Evolutionary conservation across 1,140 invertebrate genomes (phyloP), one percentile per base, ranked within the genome.

Genomic region (Acromyrmex charruanus): DNA sequence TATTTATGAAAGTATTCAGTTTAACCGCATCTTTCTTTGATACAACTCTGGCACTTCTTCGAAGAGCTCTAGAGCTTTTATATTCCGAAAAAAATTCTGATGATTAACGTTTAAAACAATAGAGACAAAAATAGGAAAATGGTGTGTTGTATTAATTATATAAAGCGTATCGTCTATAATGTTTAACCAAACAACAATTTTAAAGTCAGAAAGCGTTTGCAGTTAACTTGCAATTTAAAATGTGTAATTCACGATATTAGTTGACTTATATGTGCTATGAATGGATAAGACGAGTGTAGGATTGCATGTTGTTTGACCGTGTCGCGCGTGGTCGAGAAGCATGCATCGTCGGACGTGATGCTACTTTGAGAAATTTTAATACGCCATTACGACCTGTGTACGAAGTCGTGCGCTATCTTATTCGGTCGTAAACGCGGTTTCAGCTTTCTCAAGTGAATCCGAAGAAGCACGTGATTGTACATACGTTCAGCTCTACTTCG

Each of bases 341-440:
- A 69, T 49, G 77, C 77, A 81, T 81, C 7, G 65, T 71, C 49
- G 49, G 31, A 81, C 63, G 77, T 69, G 77, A 80, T 21, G 21
- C 35, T 35, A 49, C 58, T 63, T 63, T 55, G 58, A 39, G 58
- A 77, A 55, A 77, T 58, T 77, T 77, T 77, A 77, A 77, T 49
- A 77, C 35, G 39, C 39, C 10, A 49, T 77, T 77, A 77, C 9
- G 58, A 63, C 58, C n/a, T 63, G 28, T 39, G 65, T n/a, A 68
- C 25, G 28, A 25, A 53, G 65, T 39, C 77, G 51, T 71, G 77
- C 49, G 65, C 49, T 81, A 81, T 81, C 49, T 44, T 28, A 25
- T 55, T 55, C 49, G 77, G 65, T 71, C 77, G 51, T 81, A 81
- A 81, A 80, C 63, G 44, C 49, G 77, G 65, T 21, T 25, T 58